Evolutionary conservation across 2,113 vertebrate genomes (phyloP), one percentile per base, ranked within the genome.

Genomic region (Prunella fulvescens): DNA sequence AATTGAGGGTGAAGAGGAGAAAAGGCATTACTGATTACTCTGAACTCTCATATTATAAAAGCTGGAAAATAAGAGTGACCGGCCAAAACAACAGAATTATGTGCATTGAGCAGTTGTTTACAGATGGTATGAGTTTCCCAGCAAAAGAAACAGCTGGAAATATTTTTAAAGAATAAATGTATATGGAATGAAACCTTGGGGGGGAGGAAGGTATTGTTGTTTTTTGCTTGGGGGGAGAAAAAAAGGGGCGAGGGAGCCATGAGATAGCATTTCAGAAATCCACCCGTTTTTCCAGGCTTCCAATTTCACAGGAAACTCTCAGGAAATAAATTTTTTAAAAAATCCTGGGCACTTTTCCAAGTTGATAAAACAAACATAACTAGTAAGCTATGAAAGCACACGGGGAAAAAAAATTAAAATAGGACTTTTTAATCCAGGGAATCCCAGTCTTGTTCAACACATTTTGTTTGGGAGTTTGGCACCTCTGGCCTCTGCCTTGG

Each of bases 291-390:
- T 97, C 87, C 95, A 97, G 96, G 97, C 91, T 97, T 97, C 96
- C 96, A 94, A 90, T 97, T 98, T 97, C 97, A 97, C 94, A 97
- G 96, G 96, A 97, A 98, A 97, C 93, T 97, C 95, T 90, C 95
- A 97, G 97, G 95, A 98, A 98, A 98, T 97, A 96, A 24, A 83
- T 78, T 97, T 96, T 86, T 67, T 93, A 10, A 65, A 71, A 74
- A 71, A 37, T 77, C 35, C 66, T 8, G 70, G 88, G 88, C 87
- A 50, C 26, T 85, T 90, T 81, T 82, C 90, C 94, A 94, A 93
- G 85, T 5, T 93, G 90, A 94, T 94, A 92, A 90, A 95, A 92
- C 71, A 86, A 96, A 93, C 35, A 14, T 8, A 70, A 44, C 78
- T 25, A 77, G 66, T 33, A 47, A 81, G 54, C 33, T 58, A 77